Percentiles rank a stretch among this genome's conserved stretches.
Conservation (phyloP, 2,888 invertebrate genomes). For the Mythimna vitellina region DNA sequence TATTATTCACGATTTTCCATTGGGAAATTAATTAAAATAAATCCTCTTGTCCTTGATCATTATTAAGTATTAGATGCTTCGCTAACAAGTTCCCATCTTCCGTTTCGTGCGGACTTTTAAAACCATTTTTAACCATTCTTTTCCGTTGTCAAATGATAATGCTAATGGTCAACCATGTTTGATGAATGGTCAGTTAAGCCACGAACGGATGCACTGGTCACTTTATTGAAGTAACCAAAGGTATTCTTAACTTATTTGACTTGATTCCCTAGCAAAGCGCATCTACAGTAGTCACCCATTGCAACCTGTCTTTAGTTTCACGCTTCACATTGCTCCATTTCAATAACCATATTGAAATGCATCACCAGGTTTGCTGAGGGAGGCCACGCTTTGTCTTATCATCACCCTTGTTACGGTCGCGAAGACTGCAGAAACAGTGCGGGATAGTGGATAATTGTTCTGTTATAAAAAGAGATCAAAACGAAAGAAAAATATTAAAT, state of each 20-base stretch:
- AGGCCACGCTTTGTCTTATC: too few species aligned
- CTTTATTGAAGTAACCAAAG: background rate
- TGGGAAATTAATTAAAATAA: constrained; percentile 56
- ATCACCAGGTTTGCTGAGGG: too few species aligned
- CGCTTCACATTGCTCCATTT: too few species aligned
- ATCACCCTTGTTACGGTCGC: too few species aligned
- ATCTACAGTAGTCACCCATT: too few species aligned
- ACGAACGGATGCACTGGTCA: background rate
- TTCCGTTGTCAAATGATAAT: constrained; percentile 43
- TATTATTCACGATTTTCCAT: constrained; percentile 46
- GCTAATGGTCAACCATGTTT: constrained; percentile 6
- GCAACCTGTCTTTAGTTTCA: too few species aligned
- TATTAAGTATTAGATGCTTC: constrained; percentile 40
- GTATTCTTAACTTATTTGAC: too few species aligned
- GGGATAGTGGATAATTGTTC: too few species aligned
- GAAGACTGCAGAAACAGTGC: too few species aligned
- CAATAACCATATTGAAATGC: too few species aligned
- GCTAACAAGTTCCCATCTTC: constrained; percentile 44
- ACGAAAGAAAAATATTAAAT: background rate
- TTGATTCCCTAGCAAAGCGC: too few species aligned
- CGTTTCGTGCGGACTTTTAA: constrained; percentile 7
- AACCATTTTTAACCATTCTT: constrained; percentile 33
- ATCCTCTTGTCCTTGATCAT: constrained; percentile 54
- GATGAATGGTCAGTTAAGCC: background rate
- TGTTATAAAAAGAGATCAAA: too few species aligned